phyloP scores from a whole-genome alignment of 1,140 invertebrate genomes.

The Argopecten irradians region DNA sequence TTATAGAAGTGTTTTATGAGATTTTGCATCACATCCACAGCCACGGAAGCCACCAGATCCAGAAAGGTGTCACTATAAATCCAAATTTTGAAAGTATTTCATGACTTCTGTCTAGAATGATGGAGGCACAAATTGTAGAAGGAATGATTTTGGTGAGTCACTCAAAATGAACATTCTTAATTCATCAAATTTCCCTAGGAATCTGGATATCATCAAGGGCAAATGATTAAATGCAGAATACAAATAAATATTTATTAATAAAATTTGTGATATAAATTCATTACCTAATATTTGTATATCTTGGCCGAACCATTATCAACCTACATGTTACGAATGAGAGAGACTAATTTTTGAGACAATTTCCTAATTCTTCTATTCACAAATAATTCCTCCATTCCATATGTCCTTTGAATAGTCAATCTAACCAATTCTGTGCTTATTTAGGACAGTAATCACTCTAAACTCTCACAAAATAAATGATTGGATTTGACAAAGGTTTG shows the following conservation, averaged over 20 bases:
- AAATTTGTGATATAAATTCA: too few relatives aligned
- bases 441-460: not conserved
- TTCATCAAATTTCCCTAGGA: not conserved
- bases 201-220: not conserved
- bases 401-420: not conserved
- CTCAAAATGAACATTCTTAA: not conserved
- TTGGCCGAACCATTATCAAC: too few relatives aligned
- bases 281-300: too few relatives aligned
- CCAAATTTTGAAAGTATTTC: not conserved
- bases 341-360: not conserved
- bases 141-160: not conserved
- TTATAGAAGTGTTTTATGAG: not conserved
- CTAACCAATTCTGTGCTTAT: not conserved
- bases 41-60: not conserved
- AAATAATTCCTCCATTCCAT: not conserved
- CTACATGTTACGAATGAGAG: not conserved
- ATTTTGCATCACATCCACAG: not conserved
- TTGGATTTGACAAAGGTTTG: not conserved
- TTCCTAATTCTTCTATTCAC: not conserved
- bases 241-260: not conserved
- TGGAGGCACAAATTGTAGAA: not conserved
- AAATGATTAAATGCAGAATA: not conserved
- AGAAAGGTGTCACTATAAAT: not conserved
- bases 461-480: not conserved
- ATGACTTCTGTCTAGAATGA: not conserved